Evolutionary conservation across 2,888 invertebrate species (phyloP).

Genomic region (Epistrophe eligans): DNA sequence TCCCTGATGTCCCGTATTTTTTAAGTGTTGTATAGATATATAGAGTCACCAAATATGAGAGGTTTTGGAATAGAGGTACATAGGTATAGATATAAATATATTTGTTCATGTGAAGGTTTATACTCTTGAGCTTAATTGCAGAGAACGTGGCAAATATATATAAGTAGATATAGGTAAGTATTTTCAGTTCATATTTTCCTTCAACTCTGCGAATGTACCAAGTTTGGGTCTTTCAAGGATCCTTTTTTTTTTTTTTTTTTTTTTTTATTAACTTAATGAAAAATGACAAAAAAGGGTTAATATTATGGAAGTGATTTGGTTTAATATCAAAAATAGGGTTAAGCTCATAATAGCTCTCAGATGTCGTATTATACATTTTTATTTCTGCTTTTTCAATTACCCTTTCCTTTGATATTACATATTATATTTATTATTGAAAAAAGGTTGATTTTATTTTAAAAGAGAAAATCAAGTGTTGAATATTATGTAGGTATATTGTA

Average conservation of each 20-base stretch:
- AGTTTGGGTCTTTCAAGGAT: background rate
- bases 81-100: background rate
- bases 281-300: constrained; percentile 11
- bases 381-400: constrained; percentile 14
- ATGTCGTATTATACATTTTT: constrained; percentile 27
- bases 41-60: background rate
- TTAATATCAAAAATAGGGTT: background rate
- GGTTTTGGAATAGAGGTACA: background rate
- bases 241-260: background rate
- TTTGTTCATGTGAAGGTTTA: background rate
- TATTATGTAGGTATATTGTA: too few species aligned
- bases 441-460: background rate
- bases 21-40: background rate
- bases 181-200: too few species aligned
- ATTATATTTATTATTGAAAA: background rate
- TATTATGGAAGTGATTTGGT: background rate
- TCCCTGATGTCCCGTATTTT: background rate
- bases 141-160: background rate
- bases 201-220: too few species aligned
- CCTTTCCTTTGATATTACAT: background rate
- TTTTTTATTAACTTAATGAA: background rate
- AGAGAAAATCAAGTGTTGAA: background rate
- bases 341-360: constrained; percentile 2
- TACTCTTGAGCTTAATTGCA: background rate
- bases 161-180: too few species aligned